Percentiles rank a stretch among this genome's conserved stretches.
phyloP scores from a whole-genome alignment of 1,140 invertebrate genomes.

The Lepidurus apus region DNA sequence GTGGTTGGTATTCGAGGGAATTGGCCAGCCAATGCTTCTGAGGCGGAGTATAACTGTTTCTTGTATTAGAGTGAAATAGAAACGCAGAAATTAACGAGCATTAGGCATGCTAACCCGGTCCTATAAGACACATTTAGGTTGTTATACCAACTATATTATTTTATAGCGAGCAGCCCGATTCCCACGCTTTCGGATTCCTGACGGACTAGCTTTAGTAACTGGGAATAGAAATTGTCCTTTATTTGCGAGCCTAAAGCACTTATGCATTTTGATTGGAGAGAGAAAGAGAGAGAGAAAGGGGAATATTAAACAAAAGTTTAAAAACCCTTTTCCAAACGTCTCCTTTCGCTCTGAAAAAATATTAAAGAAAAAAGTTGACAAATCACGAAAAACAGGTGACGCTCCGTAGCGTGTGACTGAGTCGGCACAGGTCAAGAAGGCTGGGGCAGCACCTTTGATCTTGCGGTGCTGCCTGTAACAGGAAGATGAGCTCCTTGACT shows the following conservation, averaged over 20 bases:
- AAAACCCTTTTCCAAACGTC: background rate
- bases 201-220: background rate
- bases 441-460: slow-evolving; percentile 9
- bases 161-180: background rate
- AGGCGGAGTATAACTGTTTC: too few relatives aligned
- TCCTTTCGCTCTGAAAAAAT: background rate
- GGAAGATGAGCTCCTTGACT: background rate
- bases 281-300: background rate
- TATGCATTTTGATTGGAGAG: background rate
- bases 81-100: too few relatives aligned
- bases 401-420: background rate
- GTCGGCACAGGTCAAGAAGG: slow-evolving; percentile 14
- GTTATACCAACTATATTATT: background rate
- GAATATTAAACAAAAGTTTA: too few relatives aligned
- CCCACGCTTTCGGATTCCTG: slow-evolving; percentile 10
- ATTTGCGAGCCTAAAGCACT: background rate
- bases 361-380: background rate
- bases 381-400: slow-evolving; percentile 1
- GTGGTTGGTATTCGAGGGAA: too few relatives aligned
- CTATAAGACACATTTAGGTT: background rate
- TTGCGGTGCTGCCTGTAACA: slow-evolving; percentile 4
- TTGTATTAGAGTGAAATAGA: too few relatives aligned
- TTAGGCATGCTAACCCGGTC: too few relatives aligned
- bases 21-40: too few relatives aligned
- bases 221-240: background rate